These are phyloP conservation scores for Drosophila acutilabella DNA, from an alignment of 2,888 invertebrate species.

Conservation along the genomic window DNA sequence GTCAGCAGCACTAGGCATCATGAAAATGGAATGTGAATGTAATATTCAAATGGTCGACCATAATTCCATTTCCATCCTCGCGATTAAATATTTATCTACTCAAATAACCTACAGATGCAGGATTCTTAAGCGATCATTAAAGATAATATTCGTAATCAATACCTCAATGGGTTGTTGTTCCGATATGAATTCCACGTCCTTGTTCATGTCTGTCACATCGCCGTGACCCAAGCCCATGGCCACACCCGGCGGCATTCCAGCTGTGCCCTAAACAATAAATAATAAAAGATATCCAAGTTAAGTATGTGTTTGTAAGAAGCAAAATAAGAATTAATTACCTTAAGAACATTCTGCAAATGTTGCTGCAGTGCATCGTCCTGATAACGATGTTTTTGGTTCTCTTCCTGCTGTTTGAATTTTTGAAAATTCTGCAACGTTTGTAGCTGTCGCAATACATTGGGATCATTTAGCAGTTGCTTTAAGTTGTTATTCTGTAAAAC, in stretches of 20 bases:
- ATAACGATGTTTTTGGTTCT: conserved; percentile 89
- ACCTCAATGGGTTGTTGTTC: conserved; percentile 86
- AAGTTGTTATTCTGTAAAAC: conserved; percentile 84
- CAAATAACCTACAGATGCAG: conserved; percentile 23
- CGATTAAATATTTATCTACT: not conserved
- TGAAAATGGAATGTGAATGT: conserved; percentile 31
- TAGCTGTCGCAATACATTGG: conserved; percentile 94
- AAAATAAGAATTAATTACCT: conserved; percentile 84
- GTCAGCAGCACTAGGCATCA: conserved; percentile 68
- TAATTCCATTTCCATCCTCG: conserved; percentile 39
- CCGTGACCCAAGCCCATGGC: conserved; percentile 57
- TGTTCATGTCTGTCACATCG: conserved; percentile 85
- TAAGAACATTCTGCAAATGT: conserved; percentile 90
- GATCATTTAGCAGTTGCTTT: conserved; percentile 89
- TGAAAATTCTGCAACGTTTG: conserved; percentile 90
- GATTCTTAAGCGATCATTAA: conserved; percentile 7
- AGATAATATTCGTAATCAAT: conserved; percentile 2
- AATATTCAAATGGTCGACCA: not conserved
- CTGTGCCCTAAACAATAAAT: conserved; percentile 79
- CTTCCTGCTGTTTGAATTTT: conserved; percentile 87
- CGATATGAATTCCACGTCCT: conserved; percentile 88
- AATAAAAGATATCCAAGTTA: not conserved
- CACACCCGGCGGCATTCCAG: conserved; percentile 85
- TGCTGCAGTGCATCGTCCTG: conserved; percentile 92
- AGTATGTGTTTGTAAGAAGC: no score